phyloP scores from a whole-genome alignment of 2,888 invertebrate species.

The Elysia crispata region DNA sequence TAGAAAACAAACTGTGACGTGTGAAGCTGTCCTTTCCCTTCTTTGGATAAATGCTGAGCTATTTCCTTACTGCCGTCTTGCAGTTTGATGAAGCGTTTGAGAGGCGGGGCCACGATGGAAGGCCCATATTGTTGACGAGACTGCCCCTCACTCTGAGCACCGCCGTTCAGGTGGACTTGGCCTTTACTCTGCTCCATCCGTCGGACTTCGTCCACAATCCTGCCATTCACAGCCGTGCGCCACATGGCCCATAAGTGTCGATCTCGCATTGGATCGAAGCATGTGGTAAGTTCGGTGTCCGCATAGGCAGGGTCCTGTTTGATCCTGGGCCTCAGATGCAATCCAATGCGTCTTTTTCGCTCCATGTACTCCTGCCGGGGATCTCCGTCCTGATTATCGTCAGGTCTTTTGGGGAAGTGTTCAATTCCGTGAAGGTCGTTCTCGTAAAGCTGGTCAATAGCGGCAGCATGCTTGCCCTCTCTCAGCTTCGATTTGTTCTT shows the following conservation, averaged over 20 bases:
- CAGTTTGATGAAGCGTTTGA: conserved; percentile 49
- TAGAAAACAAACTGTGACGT: conserved; percentile 53
- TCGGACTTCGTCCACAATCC: conserved; percentile 53
- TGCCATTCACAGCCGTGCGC: conserved; percentile 55
- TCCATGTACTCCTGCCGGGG: background rate
- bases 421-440: conserved; percentile 35
- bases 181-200: conserved; percentile 10
- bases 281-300: conserved; percentile 41
- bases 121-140: conserved; percentile 45
- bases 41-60: conserved; percentile 44
- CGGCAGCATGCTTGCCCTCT: conserved; percentile 33
- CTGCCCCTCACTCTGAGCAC: background rate
- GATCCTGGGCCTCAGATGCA: background rate
- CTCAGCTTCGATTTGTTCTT: background rate
- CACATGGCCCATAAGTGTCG: conserved; percentile 58
- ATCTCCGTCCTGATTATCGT: background rate
- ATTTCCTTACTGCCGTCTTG: conserved; percentile 37
- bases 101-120: conserved; percentile 48
- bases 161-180: background rate
- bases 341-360: background rate
- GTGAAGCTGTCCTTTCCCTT: conserved; percentile 38
- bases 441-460: conserved; percentile 36
- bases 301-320: background rate
- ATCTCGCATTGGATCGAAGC: conserved; percentile 55
- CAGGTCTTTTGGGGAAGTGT: background rate